Evolutionary conservation across 1,140 invertebrate genomes (phyloP), one percentile per base, ranked within the genome.

Genomic region (Tachypleus tridentatus): DNA sequence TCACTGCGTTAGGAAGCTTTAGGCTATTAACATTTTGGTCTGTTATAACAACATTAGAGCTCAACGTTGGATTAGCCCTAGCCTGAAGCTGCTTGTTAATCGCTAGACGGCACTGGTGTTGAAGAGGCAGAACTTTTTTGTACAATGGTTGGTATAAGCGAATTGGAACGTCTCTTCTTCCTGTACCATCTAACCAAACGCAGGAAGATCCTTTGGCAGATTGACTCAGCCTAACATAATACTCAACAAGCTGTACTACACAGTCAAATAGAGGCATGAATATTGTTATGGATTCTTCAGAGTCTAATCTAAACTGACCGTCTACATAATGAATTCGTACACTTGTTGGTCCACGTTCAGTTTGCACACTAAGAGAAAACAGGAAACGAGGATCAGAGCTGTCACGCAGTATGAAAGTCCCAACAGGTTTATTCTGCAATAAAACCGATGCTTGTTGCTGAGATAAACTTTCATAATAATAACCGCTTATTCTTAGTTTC

Each of bases 361-460:
- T 93, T 75, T 92, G 88, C 7, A 93, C 86, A 70, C 87, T 90
- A 10, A 94, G 78, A 4, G 89, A 85, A 73, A 87, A 93, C 51
- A 88, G 82, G 76, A 84, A 91, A 67, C 83, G 82, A 4, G 83
- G 83, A 74, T 93, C 87, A 2, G 85, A 86, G 8, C 88, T 91
- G 74, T 91, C 86, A 51, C 91, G 77, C 51, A 93, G 80, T 11
- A 93, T 75, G 77, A 89, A 91, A 0, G 84, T 84, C 0, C 88
- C 88, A 5, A 68, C 67, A 3, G 57, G 49, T 47, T 11, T 75
- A 10, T 83, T 79, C 64, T 84, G 81, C 50, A 91, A 79, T 4
- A 89, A 71, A 57, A 77, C 76, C 60, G 85, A 80, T 11, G 85
- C 85, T 48, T 86, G 82, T 73, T 86, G 81, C 82, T 86, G 88